Evolutionary conservation across 2,888 invertebrate species (phyloP).

Genomic region (Pycnomerus fuliginosus): DNA sequence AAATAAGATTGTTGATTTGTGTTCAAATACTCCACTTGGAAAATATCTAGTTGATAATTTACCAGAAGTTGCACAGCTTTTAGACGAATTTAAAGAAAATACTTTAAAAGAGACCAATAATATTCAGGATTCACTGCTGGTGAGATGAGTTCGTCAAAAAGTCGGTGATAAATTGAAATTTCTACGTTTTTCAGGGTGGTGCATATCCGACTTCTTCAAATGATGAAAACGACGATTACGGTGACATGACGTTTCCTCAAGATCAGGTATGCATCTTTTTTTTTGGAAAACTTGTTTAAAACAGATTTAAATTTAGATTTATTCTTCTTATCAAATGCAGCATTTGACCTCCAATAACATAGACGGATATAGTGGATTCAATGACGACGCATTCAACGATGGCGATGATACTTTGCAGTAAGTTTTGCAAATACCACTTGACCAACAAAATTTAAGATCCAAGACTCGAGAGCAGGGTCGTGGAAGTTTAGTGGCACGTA

Average conservation of each 20-base stretch:
- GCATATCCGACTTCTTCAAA: constrained; percentile 52
- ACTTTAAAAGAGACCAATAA: constrained; percentile 46
- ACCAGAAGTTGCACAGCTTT: constrained; percentile 52
- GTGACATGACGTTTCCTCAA: constrained; percentile 56
- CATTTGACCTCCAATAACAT: constrained; percentile 62
- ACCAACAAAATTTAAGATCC: no score
- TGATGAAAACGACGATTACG: constrained; percentile 57
- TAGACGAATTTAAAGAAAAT: constrained; percentile 47
- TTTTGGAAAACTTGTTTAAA: not conserved
- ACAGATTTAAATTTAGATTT: constrained; percentile 50
- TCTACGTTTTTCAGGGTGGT: constrained; percentile 48
- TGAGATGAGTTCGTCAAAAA: constrained; percentile 26
- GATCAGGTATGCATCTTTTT: constrained; percentile 10
- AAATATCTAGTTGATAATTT: constrained; percentile 57
- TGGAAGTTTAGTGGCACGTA: no score
- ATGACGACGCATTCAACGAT: constrained; percentile 64
- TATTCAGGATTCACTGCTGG: constrained; percentile 46
- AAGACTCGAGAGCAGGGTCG: no score
- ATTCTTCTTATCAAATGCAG: constrained; percentile 63
- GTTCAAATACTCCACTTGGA: constrained; percentile 59
- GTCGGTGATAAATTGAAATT: constrained; percentile 3
- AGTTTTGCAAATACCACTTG: no score
- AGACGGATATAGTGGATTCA: constrained; percentile 61
- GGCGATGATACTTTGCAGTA: constrained; percentile 59
- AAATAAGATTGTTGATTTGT: constrained; percentile 57